Conservation (phyloP, 2,888 invertebrate species). For the Chirona hameri region DNA sequence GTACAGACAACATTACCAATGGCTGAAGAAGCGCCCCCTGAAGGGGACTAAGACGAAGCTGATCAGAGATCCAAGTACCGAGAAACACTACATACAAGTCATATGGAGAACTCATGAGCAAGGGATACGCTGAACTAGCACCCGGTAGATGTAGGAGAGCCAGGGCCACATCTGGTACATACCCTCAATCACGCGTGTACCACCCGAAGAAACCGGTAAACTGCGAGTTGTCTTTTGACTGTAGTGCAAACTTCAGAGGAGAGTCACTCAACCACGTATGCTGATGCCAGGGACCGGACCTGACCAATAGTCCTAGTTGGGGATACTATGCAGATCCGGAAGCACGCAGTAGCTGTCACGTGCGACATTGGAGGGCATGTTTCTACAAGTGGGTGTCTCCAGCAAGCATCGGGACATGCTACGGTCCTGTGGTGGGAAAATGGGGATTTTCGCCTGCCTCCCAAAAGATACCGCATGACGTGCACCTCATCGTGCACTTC, state of each 20-base stretch:
- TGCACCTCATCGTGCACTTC: constrained; percentile 31
- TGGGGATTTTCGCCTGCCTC: neutral
- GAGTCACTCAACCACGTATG: neutral
- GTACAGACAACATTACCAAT: neutral
- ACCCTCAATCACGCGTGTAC: neutral
- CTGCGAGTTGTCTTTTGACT: too few relatives aligned
- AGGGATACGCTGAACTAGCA: neutral
- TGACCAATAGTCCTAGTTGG: constrained; percentile 1
- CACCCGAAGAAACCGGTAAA: constrained; percentile 7
- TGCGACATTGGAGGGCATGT: too few relatives aligned
- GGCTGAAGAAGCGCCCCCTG: neutral
- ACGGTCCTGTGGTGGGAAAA: constrained; percentile 30
- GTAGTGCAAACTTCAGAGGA: neutral
- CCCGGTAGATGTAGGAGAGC: neutral
- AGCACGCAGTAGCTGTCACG: neutral
- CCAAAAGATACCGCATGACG: constrained; percentile 30
- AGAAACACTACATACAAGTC: neutral
- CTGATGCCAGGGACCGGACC: neutral
- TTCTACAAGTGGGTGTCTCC: too few relatives aligned
- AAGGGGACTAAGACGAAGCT: neutral
- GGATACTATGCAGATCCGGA: neutral
- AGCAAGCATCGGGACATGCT: neutral
- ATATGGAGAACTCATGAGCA: neutral
- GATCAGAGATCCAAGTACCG: neutral
- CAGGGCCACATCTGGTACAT: neutral